Percentiles rank a stretch among this genome's conserved stretches.
phyloP scores from a whole-genome alignment of 2,113 vertebrate genomes.

The Pseudorasbora parva region DNA sequence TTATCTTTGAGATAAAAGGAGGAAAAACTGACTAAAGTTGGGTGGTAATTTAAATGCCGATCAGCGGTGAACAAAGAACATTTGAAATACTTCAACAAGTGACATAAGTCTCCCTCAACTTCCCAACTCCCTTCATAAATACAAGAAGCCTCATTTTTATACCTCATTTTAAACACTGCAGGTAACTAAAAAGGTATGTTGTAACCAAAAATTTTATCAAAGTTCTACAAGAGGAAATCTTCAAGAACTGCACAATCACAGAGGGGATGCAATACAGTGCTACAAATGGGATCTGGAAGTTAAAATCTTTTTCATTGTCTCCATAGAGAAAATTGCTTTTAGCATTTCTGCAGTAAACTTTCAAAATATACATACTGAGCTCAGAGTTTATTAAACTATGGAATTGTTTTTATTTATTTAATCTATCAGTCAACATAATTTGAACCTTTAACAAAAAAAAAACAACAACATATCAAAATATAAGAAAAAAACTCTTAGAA shows the following conservation, averaged over 20 bases:
- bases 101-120: neutral
- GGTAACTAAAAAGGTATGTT: neutral
- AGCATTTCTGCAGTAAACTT: neutral
- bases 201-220: neutral
- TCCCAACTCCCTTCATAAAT: neutral
- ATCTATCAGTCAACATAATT: neutral
- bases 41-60: constrained; percentile 28
- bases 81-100: neutral
- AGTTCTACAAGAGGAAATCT: neutral
- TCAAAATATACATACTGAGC: neutral
- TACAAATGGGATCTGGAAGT: neutral
- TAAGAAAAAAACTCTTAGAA: no score
- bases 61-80: neutral
- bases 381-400: neutral
- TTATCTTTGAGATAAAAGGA: constrained; percentile 27
- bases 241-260: neutral
- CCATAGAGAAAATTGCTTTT: neutral
- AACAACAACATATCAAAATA: no score
- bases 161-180: neutral
- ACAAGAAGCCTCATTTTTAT: neutral
- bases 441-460: neutral
- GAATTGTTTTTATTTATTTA: no score
- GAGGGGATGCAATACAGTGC: neutral
- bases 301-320: neutral
- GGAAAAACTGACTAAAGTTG: neutral